Conservation (phyloP, 92 coral and sea anemone species). For the Porites lobata region DNA sequence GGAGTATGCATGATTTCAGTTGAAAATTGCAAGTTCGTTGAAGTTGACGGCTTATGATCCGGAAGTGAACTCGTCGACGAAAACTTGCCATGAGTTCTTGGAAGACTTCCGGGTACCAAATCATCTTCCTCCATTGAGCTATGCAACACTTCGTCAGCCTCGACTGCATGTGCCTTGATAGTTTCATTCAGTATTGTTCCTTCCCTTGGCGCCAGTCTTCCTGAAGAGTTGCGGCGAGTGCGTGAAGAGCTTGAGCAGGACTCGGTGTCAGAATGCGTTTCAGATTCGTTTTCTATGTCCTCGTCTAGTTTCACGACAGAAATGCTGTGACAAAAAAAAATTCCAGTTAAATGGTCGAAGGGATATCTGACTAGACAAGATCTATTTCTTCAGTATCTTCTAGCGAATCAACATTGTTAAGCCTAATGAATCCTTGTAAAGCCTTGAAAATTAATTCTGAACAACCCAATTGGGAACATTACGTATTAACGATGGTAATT, state of each 20-base stretch:
- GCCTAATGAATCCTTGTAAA: no score
- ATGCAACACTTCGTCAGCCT: conserved; percentile 88
- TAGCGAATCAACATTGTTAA: no score
- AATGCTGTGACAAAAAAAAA: conserved; percentile 8
- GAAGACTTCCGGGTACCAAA: conserved; percentile 41
- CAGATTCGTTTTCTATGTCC: conserved; percentile 49
- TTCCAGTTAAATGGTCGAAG: background rate
- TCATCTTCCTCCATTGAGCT: conserved; percentile 94
- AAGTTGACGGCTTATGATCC: conserved; percentile 45
- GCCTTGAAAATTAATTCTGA: no score
- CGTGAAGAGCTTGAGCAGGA: conserved; percentile 29
- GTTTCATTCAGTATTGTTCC: conserved; percentile 79
- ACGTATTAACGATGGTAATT: no score
- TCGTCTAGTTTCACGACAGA: conserved; percentile 20
- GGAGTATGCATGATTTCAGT: conserved; percentile 72
- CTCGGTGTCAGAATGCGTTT: conserved; percentile 26
- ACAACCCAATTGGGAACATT: no score
- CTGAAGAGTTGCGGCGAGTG: conserved; percentile 51
- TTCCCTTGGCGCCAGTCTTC: conserved; percentile 92
- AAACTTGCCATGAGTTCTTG: conserved; percentile 62
- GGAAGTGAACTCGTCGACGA: conserved; percentile 68
- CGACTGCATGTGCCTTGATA: conserved; percentile 89
- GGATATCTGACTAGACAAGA: background rate
- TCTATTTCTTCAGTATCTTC: background rate
- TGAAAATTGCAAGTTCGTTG: conserved; percentile 54